These are phyloP conservation scores for Bergia puertoricense DNA, from an alignment of 92 coral and sea anemone species.

Conservation along the genomic window DNA sequence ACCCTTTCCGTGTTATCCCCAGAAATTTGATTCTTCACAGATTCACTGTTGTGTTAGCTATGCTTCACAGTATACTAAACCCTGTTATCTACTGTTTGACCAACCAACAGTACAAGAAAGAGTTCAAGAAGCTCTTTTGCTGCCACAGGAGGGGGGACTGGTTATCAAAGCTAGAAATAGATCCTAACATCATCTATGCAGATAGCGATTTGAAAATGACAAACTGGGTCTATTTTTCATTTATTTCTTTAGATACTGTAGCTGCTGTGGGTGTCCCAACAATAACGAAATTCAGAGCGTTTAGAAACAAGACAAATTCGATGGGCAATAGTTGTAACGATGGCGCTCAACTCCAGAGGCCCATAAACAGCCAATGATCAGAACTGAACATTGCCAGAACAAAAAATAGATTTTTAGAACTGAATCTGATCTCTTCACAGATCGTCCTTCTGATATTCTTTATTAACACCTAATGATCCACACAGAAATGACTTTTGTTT, in stretches of 20 bases:
- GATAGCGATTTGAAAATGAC: neutral
- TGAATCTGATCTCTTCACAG: neutral
- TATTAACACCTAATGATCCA: too few species aligned
- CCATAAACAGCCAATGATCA: neutral
- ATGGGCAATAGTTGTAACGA: neutral
- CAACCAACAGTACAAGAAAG: slow-evolving; percentile 55
- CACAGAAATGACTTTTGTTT: too few species aligned
- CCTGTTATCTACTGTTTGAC: slow-evolving; percentile 62
- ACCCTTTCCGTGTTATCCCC: slow-evolving; percentile 35
- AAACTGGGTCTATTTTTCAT: neutral
- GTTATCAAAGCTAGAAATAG: neutral
- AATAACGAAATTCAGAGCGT: neutral
- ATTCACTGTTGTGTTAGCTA: slow-evolving; percentile 48
- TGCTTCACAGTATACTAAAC: slow-evolving; percentile 56
- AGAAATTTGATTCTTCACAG: slow-evolving; percentile 40
- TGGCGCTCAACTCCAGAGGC: neutral
- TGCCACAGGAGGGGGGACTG: neutral
- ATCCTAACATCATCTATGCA: neutral
- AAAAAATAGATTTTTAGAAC: too few species aligned
- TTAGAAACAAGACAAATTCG: neutral
- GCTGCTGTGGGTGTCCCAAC: neutral
- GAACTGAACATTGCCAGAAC: neutral
- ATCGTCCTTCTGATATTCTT: neutral
- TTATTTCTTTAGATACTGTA: neutral
- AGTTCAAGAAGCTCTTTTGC: slow-evolving; percentile 29